These are phyloP conservation scores for Epsilonema sp. DNA, from an alignment of 2,888 invertebrate species.

Conservation along the genomic window DNA sequence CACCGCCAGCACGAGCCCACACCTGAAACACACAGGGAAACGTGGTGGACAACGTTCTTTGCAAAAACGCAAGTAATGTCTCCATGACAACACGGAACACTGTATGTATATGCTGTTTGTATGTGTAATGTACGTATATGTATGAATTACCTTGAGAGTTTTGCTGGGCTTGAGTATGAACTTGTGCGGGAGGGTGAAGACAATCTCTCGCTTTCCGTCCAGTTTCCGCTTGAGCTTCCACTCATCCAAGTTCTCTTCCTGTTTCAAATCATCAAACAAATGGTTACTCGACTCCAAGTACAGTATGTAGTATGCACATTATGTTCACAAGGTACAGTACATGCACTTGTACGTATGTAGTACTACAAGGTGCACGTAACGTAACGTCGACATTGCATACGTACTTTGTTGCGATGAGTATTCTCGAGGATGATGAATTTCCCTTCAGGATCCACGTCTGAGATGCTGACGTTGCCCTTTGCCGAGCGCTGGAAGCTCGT, in stretches of 20 bases:
- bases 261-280: too few species aligned
- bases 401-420: conserved; percentile 31
- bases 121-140: too few species aligned
- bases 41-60: too few species aligned
- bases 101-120: too few species aligned
- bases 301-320: not conserved
- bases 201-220: conserved; percentile 27
- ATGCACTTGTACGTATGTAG: not conserved
- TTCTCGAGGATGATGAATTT: conserved; percentile 35
- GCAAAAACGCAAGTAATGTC: too few species aligned
- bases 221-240: conserved; percentile 31
- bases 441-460: conserved; percentile 35
- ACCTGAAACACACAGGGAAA: too few species aligned
- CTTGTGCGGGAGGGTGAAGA: conserved; percentile 24
- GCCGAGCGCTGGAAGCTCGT: conserved; percentile 37
- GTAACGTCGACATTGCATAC: too few species aligned
- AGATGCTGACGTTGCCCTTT: conserved; percentile 35
- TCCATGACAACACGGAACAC: too few species aligned
- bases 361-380: too few species aligned
- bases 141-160: conserved; percentile 16
- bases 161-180: conserved; percentile 24
- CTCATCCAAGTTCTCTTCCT: conserved; percentile 32
- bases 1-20: conserved; percentile 23
- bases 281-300: too few species aligned
- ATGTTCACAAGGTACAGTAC: not conserved